Percentiles rank a stretch among this genome's conserved stretches.
Evolutionary conservation across 2,113 vertebrate species (phyloP).

Genomic region (Tursiops truncatus): DNA sequence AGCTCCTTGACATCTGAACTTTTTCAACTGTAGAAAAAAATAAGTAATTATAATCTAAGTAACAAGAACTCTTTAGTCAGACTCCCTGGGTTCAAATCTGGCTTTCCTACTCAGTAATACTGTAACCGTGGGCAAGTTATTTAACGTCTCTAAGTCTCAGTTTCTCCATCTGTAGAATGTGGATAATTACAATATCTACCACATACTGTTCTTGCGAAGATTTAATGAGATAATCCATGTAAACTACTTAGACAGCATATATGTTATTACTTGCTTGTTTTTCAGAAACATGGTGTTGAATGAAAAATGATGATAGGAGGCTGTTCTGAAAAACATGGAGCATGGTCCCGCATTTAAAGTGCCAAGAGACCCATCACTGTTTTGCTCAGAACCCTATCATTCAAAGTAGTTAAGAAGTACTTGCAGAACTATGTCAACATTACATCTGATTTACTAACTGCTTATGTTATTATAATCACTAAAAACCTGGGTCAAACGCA

Average conservation of each 20-base stretch:
- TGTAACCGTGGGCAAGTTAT: conserved; percentile 11
- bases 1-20: neutral
- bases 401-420: neutral
- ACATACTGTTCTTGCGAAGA: neutral
- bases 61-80: neutral
- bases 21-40: neutral
- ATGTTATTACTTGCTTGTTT: neutral
- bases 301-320: neutral
- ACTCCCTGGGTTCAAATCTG: conserved; percentile 13
- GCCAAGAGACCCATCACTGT: neutral
- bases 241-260: neutral
- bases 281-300: neutral
- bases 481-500: neutral
- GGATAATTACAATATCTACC: neutral
- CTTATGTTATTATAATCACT: too few species aligned
- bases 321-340: neutral
- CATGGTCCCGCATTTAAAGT: neutral
- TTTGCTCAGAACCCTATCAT: neutral
- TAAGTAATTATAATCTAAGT: neutral
- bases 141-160: conserved; percentile 45
- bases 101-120: neutral
- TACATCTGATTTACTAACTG: neutral
- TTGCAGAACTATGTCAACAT: neutral
- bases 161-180: conserved; percentile 24
- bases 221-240: neutral